Evolutionary conservation across 2,888 invertebrate species (phyloP), one percentile per base, ranked within the genome.

Genomic region (Scelioninae gen. 2): DNA sequence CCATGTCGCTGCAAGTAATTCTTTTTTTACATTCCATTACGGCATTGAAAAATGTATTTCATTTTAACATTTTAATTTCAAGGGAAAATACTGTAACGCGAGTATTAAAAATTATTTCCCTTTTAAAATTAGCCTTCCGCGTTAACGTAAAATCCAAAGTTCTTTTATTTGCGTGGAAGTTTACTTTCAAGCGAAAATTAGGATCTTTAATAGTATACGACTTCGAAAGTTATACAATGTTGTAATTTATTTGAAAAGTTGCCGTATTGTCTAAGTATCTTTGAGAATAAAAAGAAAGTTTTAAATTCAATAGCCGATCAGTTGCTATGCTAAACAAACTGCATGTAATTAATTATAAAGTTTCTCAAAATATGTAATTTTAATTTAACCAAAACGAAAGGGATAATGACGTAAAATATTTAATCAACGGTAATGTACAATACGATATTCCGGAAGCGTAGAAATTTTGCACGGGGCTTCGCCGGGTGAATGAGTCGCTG

Each of bases 171-270:
- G 33, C 35, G 13, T 25, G 16, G 4, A 53, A 64, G 64, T 64
- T 64, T 64, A 45, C 64, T 45, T 64, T 53, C 43, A 45, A 53
- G 53, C 35, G 35, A 64, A 64, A 64, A 64, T 64, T 64, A 53
- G 64, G 53, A 35, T 52, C 64, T 53, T 53, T 52, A 43, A 43
- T 43, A 52, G 43, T 52, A 43, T 52, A 52, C 61, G 19, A 63
- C 63, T 64, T 64, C 19, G 25, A 46, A 64, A 55, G 53, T 52
- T 31, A 41, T 61, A 61, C 39, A 61, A 52, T 35, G 52, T 35
- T 37, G 53, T 43, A 64, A 64, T 55, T 64, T 64, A 64, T 53
- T 64, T 55, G 45, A 46, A 53, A 55, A 63, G 35, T 64, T 64
- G 2, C 19, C 22, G 31, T 61, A 31, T 61, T 60, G 33, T 60